Conservation (phyloP, 2,797 vertebrate genomes). For the Amniataba percoides region DNA sequence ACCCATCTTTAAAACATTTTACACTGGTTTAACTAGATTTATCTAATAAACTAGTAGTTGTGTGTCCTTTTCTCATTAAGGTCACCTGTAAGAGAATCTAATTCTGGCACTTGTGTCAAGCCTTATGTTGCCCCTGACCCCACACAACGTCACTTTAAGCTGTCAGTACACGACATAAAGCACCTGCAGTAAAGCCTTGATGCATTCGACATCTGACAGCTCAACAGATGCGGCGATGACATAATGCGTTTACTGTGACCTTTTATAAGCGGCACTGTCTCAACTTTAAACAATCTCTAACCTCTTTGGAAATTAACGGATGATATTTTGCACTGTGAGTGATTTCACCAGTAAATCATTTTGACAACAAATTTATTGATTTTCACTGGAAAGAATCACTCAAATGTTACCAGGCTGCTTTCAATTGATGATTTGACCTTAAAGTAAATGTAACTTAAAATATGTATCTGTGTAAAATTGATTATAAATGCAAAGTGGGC, state of each 20-base stretch:
- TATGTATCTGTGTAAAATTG: neutral
- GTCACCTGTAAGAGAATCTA: neutral
- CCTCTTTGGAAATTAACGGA: neutral
- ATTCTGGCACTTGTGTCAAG: no score
- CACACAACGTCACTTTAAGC: constrained; percentile 13
- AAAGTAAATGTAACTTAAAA: neutral
- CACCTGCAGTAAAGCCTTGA: constrained; percentile 18
- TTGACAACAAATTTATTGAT: neutral
- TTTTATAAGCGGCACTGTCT: neutral
- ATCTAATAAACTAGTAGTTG: neutral
- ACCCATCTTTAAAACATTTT: neutral
- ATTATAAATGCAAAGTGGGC: neutral
- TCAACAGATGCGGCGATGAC: constrained; percentile 23
- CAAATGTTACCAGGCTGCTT: neutral
- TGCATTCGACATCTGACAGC: constrained; percentile 15
- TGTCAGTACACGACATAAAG: constrained; percentile 10
- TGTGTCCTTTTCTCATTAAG: constrained; percentile 5
- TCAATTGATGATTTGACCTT: neutral
- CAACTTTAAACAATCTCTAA: neutral
- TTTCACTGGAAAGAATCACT: neutral
- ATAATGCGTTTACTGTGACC: constrained; percentile 1
- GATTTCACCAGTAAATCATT: neutral
- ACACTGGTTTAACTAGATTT: neutral
- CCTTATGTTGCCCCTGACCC: constrained; percentile 10
- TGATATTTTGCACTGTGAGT: neutral